Evolutionary conservation across 2,888 invertebrate species (phyloP), one percentile per base, ranked within the genome.

Genomic region (Craniophora ligustri): DNA sequence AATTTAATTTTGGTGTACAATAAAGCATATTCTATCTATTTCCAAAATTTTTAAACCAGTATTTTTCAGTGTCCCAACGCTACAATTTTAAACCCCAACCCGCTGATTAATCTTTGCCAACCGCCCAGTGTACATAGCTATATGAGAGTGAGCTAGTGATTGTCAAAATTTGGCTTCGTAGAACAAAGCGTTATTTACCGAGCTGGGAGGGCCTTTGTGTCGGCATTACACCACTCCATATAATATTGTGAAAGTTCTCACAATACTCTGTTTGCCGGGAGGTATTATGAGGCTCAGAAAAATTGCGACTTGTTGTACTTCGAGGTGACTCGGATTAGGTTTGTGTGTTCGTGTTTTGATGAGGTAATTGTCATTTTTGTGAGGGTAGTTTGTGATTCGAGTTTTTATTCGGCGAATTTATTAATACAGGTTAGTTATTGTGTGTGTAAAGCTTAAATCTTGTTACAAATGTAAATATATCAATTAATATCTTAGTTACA

Each of bases 101-200:
- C 16, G 19, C 19, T 40, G 10, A 21, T 42, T 85, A 79, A 21
- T 91, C 91, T 90, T 73, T 91, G 87, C 42, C 79, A 35, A 56
- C 72, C 71, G 72, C 74, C 79, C 81, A 57, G 75, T 73, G 72
- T 72, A 78, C 82, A 80, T 84, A 87, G 86, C 85, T 87, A 87
- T 84, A 84, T 72, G 79, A 72, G 82, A 91, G 91, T 84, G 88
- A 88, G 93, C 92, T 87, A 92, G 92, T 93, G 92, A 93, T 93
- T 93, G 93, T 93, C 93, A 94, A 94, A 94, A 94, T 94, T 94
- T 94, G 93, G 93, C 93, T 93, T 94, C 89, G 84, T 85, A 89
- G 93, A 92, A 93, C 93, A 94, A 93, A 93, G 93, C 93, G 87
- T 84, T 93, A 93, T 94, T 94, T 94, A 92, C 92, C 85, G 81